Conservation (phyloP, 2,888 invertebrate species). For the Caenorhabditis doughertyi region DNA sequence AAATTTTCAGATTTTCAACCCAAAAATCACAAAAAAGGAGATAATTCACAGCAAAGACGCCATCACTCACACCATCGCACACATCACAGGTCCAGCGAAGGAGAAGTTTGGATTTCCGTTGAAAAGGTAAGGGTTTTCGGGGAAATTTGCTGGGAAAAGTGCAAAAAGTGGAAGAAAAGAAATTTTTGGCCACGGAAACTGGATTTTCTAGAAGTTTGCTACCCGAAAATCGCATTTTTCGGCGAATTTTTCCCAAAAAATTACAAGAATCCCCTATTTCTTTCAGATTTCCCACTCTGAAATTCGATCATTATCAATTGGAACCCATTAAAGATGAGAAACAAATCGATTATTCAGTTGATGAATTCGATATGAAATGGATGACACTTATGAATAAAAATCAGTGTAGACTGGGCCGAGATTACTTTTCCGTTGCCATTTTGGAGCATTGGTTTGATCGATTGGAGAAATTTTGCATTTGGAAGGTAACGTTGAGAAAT, state of each 20-base stretch:
- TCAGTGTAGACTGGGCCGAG: background rate
- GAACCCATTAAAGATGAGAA: background rate
- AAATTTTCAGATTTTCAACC: conserved; percentile 1
- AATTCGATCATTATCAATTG: background rate
- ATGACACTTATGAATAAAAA: conserved; percentile 11
- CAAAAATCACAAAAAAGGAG: background rate
- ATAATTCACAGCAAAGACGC: background rate
- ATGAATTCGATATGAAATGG: conserved; percentile 35
- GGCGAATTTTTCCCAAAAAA: background rate
- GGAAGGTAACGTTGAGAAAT: conserved; percentile 29
- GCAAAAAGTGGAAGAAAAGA: background rate
- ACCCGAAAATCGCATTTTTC: too few species aligned
- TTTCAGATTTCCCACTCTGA: conserved; percentile 22
- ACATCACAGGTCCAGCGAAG: background rate
- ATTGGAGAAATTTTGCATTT: conserved; percentile 49
- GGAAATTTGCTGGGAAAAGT: background rate
- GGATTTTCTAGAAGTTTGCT: too few species aligned
- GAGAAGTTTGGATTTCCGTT: background rate
- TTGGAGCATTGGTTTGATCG: conserved; percentile 56
- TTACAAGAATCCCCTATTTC: background rate
- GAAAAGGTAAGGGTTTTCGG: background rate
- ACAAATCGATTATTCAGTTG: conserved; percentile 29
- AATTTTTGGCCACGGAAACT: too few species aligned
- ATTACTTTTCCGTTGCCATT: background rate
- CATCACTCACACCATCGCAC: background rate